Percentiles rank a stretch among this genome's conserved stretches.
These are phyloP conservation scores for Phoxinus dragarum DNA, from an alignment of 2,797 vertebrate species.

Conservation along the genomic window DNA sequence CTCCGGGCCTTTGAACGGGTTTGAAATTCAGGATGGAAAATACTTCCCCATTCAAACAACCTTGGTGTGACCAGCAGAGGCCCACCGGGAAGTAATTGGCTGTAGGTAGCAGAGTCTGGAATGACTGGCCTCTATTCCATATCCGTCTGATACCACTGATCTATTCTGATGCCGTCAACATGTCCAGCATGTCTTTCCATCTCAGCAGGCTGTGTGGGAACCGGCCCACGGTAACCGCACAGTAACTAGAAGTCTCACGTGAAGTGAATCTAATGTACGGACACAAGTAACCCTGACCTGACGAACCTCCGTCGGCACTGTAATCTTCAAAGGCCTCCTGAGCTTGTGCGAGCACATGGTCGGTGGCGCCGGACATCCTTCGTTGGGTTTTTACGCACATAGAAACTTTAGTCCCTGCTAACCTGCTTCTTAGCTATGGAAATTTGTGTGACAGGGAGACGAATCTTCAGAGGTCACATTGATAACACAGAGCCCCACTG, in stretches of 20 bases:
- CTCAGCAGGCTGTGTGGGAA: conserved; percentile 18
- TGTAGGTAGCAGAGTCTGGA: conserved; percentile 26
- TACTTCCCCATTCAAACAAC: conserved; percentile 24
- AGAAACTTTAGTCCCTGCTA: conserved; percentile 17
- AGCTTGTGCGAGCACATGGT: conserved; percentile 25
- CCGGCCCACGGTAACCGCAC: neutral
- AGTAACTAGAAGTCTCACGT: conserved; percentile 34
- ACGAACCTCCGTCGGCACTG: neutral
- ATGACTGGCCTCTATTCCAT: conserved; percentile 48
- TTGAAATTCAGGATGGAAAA: conserved; percentile 56
- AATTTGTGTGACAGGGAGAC: neutral
- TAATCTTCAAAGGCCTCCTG: conserved; percentile 33
- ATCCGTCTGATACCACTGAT: conserved; percentile 47
- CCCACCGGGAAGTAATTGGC: conserved; percentile 41
- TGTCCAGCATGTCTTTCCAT: conserved; percentile 24
- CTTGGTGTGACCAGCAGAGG: conserved; percentile 41
- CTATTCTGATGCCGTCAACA: conserved; percentile 48
- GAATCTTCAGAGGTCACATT: conserved; percentile 23
- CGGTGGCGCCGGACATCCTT: conserved; percentile 6
- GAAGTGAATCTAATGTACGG: conserved; percentile 10
- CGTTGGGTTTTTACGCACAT: conserved; percentile 19
- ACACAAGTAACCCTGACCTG: conserved; percentile 13
- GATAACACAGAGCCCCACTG: conserved; percentile 19
- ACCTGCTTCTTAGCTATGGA: conserved; percentile 27
- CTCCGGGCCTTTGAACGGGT: conserved; percentile 29